Evolutionary conservation across 2,797 vertebrate genomes (phyloP), one percentile per base, ranked within the genome.

Genomic region (Crenuchus spilurus): DNA sequence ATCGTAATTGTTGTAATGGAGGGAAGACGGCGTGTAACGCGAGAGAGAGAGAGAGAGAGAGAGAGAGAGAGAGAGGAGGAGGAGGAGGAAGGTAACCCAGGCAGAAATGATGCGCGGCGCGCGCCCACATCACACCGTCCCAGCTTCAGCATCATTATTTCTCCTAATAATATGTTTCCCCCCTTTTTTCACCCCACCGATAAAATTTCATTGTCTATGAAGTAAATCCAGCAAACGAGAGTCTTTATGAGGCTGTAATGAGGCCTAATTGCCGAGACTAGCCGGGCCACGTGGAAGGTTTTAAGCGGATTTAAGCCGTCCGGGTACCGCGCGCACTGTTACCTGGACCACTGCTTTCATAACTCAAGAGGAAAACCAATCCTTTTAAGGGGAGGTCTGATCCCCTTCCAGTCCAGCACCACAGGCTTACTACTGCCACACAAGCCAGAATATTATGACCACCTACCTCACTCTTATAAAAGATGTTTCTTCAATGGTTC

Each of bases 171-270:
- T 18, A 31, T 55, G 16, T 55, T 26, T 3, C 8, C 8, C 8
- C 8, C 8, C 8, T 35, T 3, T 2, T 1, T 31, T 95, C 95
- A 97, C 95, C 96, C 95, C 92, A 94, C 92, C 87, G 93, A 96
- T 97, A 96, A 96, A 96, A 96, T 95, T 94, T 96, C 95, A 95
- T 95, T 95, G 94, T 94, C 94, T 94, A 95, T 96, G 92, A 95
- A 96, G 94, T 98, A 98, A n/a, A 98, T 98, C 97, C 96, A 90
- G 90, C 88, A 95, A 97, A 96, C 92, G 94, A 98, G 95, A 93
- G 86, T 91, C 94, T 95, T 98, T 96, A 99, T 99, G 97, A 98
- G 97, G 92, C 95, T 98, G 95, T 99, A 99, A 99, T 97, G 97
- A 98, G 95, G 93, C 94, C 95, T 98, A 98, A 98, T 98, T 97